phyloP scores from a whole-genome alignment of 2,888 invertebrate genomes.

The Xanthorhoe designata region DNA sequence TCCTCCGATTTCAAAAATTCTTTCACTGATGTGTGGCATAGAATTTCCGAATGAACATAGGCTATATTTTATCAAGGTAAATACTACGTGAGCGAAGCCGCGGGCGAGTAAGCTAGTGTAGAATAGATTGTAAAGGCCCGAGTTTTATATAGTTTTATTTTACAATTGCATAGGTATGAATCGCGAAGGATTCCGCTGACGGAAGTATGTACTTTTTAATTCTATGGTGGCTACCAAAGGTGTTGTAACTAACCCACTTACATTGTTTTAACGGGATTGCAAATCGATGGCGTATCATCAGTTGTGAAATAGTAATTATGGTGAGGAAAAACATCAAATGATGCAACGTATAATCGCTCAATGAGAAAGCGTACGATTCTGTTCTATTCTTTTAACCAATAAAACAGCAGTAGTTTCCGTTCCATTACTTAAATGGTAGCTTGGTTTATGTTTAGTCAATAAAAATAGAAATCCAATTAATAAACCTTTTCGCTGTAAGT shows the following conservation, averaged over 20 bases:
- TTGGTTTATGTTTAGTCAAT: not conserved
- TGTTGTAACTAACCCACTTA: slow-evolving; percentile 39
- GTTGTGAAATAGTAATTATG: slow-evolving; percentile 50
- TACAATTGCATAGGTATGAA: too few relatives aligned
- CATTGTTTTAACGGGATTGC: slow-evolving; percentile 38
- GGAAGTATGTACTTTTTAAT: not conserved
- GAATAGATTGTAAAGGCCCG: too few relatives aligned
- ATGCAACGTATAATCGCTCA: slow-evolving; percentile 20
- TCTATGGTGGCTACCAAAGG: slow-evolving; percentile 12
- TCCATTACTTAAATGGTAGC: not conserved
- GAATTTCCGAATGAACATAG: too few relatives aligned
- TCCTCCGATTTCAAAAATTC: too few relatives aligned
- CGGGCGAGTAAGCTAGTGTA: too few relatives aligned
- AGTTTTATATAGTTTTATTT: too few relatives aligned
- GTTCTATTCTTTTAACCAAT: not conserved
- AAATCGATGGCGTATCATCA: slow-evolving; percentile 41
- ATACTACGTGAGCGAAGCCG: too few relatives aligned
- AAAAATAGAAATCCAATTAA: not conserved
- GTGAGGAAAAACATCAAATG: slow-evolving; percentile 34
- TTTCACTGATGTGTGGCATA: too few relatives aligned
- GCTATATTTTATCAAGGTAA: too few relatives aligned
- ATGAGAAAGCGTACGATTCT: slow-evolving; percentile 7
- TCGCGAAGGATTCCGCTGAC: not conserved
- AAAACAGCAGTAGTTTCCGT: not conserved
- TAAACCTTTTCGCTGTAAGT: not conserved